Evolutionary conservation across 2,888 invertebrate genomes (phyloP).

Genomic region (Phyto melanocephala): DNA sequence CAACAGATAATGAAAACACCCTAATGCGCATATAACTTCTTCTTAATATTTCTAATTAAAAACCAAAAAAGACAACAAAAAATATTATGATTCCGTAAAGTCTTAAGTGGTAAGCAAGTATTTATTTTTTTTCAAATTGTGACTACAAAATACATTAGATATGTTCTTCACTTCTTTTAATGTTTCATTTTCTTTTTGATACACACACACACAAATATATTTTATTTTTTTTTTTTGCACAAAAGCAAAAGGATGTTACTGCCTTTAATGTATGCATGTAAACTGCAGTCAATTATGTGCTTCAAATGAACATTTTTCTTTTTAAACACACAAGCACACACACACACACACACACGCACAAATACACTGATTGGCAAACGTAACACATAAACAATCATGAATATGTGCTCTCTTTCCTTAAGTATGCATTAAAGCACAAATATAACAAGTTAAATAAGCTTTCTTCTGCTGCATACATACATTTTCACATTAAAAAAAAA

Average conservation of each 20-base stretch:
- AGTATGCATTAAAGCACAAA: conserved; percentile 58
- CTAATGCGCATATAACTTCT: too few relatives aligned
- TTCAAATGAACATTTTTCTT: conserved; percentile 69
- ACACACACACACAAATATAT: too few relatives aligned
- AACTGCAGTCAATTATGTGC: conserved; percentile 72
- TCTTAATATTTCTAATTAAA: too few relatives aligned
- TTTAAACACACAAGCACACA: conserved; percentile 14
- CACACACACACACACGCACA: background rate
- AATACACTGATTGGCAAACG: too few relatives aligned
- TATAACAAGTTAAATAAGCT: conserved; percentile 57
- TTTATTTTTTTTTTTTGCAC: background rate
- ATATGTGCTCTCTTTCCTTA: conserved; percentile 1
- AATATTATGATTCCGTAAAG: too few relatives aligned
- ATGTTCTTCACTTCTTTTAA: background rate
- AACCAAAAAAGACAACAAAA: too few relatives aligned
- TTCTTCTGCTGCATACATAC: background rate
- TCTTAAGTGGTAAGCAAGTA: too few relatives aligned
- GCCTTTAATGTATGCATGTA: conserved; percentile 47
- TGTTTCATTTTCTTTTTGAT: conserved; percentile 5
- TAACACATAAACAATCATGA: too few relatives aligned
- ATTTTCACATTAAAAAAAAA: too few relatives aligned
- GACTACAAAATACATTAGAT: background rate
- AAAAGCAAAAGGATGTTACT: conserved; percentile 40
- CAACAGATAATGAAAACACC: too few relatives aligned
- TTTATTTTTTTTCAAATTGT: too few relatives aligned